Evolutionary conservation across 2,888 invertebrate species (phyloP), one percentile per base, ranked within the genome.

Genomic region (Pristionchus arcanus): DNA sequence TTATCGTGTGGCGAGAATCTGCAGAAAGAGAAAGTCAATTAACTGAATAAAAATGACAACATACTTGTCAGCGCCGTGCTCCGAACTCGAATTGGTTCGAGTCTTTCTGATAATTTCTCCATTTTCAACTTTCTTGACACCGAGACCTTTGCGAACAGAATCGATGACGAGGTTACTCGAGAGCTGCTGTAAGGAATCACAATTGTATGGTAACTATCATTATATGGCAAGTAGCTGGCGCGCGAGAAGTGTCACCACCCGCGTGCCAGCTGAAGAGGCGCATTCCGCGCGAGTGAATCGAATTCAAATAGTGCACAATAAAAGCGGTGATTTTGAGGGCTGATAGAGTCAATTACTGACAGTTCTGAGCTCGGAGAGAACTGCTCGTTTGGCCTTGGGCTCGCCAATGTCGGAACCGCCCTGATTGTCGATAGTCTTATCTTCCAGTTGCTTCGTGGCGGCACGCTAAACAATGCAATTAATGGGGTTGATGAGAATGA

Each of bases 361-460:
- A 16, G 42, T 53, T 28, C 88, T 74, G 53, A 88, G 88, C 74
- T 88, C 88, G 53, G 74, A 88, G 74, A 88, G 74, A 34, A 42
- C 74, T 28, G 88, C 88, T 25, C 71, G 31, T 59, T 88, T 88
- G 88, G 88, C 55, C 88, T 74, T 74, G 74, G 88, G 88, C 55
- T 88, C 88, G 59, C 88, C 55, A 34, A 53, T 37, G 19, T 74
- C 74, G 28, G 55, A 21, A 25, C 37, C 68, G 13, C 16, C 66
- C 87, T 59, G n/a, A 21, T 63, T 55, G 85, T 85, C 55, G 53
- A 53, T 53, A 5, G 28, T 42, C 74, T 71, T 88, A 49, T 88
- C 74, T 53, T 88, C 49, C 71, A 74, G 59, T 59, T 88, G 88
- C 55, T 87, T 87, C n/a, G 87, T 68, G 2, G 87, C 87, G 37